Conservation (phyloP, 2,888 invertebrate species). For the Stenotaenia linearis region DNA sequence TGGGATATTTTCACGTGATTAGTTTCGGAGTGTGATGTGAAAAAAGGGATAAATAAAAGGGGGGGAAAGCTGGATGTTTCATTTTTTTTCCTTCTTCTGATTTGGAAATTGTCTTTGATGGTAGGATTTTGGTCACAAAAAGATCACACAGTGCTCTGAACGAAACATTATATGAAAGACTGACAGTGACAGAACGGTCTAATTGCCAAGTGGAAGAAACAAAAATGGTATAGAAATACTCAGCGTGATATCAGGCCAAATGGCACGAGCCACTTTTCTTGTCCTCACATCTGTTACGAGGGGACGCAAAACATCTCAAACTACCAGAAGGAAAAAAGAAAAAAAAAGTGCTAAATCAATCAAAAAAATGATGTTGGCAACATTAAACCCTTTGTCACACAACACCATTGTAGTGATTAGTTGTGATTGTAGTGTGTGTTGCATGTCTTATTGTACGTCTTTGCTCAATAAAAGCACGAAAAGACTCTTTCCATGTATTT, state of each 20-base stretch:
- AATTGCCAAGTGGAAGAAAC: conserved; percentile 20
- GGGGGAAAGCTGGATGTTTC: not conserved
- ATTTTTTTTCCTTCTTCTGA: not conserved
- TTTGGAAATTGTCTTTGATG: not conserved
- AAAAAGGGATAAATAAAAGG: not conserved
- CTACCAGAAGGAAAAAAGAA: not conserved
- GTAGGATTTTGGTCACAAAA: conserved; percentile 1
- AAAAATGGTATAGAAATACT: not conserved
- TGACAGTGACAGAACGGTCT: conserved; percentile 20
- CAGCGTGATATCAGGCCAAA: conserved; percentile 21
- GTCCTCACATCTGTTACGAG: conserved; percentile 24
- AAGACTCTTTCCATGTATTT: no score
- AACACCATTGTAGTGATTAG: not conserved
- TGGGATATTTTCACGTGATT: not conserved
- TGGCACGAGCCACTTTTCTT: conserved; percentile 16
- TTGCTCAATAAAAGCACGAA: no score
- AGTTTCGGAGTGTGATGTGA: not conserved
- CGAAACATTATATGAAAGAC: not conserved
- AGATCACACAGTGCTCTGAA: not conserved
- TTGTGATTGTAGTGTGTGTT: no score
- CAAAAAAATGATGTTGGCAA: not conserved
- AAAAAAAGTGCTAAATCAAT: not conserved
- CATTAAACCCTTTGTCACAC: not conserved
- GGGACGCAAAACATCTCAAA: conserved; percentile 16
- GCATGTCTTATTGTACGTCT: no score